These are phyloP conservation scores for Epinephelus lanceolatus DNA, from an alignment of 2,113 vertebrate genomes.

Conservation along the genomic window DNA sequence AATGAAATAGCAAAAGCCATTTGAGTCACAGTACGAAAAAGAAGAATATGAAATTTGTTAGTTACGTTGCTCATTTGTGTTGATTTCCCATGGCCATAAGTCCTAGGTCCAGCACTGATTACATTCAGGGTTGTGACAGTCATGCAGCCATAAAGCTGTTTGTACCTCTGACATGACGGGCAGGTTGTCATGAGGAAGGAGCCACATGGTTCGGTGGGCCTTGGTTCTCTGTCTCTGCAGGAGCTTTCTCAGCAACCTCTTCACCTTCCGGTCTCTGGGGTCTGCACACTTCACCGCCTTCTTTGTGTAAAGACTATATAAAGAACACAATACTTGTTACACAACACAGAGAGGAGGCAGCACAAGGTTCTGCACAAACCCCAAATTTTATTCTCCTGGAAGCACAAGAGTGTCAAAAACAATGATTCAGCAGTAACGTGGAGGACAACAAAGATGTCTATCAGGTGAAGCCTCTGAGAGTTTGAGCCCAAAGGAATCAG, in stretches of 20 bases:
- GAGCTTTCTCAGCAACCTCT: constrained; percentile 85
- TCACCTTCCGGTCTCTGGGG: constrained; percentile 85
- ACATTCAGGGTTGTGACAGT: not conserved
- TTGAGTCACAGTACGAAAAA: too few species aligned
- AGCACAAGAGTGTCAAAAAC: not conserved
- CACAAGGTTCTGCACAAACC: not conserved
- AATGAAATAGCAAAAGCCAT: too few species aligned
- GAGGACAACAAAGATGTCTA: constrained; percentile 10
- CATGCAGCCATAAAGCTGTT: not conserved
- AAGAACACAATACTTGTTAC: constrained; percentile 31
- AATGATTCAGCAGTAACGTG: not conserved
- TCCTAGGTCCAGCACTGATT: too few species aligned
- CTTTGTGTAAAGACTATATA: constrained; percentile 86
- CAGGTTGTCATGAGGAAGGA: constrained; percentile 82
- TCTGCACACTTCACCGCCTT: constrained; percentile 87
- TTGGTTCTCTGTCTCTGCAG: constrained; percentile 78
- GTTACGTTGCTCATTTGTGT: too few species aligned
- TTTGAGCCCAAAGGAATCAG: not conserved
- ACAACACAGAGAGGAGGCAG: not conserved
- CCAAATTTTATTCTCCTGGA: not conserved
- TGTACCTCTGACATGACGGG: constrained; percentile 86
- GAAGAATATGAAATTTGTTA: too few species aligned
- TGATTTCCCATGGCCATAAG: too few species aligned
- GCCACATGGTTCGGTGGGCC: constrained; percentile 79
- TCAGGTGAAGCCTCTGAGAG: not conserved